Percentiles rank a stretch among this genome's conserved stretches.
Conservation (phyloP, 2,888 invertebrate genomes). For the Pristionchus arcanus region DNA sequence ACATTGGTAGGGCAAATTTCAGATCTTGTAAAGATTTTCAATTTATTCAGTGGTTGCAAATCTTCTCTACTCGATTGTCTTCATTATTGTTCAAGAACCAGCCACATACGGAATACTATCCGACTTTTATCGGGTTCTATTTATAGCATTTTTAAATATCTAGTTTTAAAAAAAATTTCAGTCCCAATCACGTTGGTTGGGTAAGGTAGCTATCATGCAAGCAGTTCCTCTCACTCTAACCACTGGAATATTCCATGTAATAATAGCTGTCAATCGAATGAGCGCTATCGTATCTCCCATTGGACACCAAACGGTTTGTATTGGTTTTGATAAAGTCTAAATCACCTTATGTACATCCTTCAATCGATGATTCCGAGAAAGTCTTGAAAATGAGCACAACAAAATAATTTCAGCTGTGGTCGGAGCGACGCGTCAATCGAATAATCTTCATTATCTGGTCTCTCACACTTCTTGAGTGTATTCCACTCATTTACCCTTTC, state of each 20-base stretch:
- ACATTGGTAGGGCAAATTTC: not conserved
- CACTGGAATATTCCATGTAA: not conserved
- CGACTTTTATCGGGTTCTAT: conserved; percentile 1
- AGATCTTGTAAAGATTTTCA: no score
- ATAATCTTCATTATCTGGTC: not conserved
- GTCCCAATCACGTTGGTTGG: not conserved
- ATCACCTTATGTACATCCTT: no score
- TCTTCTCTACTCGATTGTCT: not conserved
- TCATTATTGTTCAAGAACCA: conserved; percentile 23
- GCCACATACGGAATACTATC: not conserved
- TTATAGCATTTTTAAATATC: not conserved
- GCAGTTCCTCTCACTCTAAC: not conserved
- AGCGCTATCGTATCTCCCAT: not conserved
- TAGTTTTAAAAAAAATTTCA: not conserved
- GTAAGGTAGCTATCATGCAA: conserved; percentile 12
- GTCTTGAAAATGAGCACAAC: no score
- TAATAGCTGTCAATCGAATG: conserved; percentile 6
- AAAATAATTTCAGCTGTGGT: conserved; percentile 22
- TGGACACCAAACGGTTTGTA: not conserved
- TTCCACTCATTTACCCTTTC: conserved; percentile 8
- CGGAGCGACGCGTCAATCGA: not conserved
- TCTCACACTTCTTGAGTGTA: not conserved
- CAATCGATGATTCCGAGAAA: no score
- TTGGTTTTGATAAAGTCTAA: no score
- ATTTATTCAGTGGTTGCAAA: not conserved